These are phyloP conservation scores for Tetragnatha montana DNA, from an alignment of 2,888 invertebrate species.

Conservation along the genomic window DNA sequence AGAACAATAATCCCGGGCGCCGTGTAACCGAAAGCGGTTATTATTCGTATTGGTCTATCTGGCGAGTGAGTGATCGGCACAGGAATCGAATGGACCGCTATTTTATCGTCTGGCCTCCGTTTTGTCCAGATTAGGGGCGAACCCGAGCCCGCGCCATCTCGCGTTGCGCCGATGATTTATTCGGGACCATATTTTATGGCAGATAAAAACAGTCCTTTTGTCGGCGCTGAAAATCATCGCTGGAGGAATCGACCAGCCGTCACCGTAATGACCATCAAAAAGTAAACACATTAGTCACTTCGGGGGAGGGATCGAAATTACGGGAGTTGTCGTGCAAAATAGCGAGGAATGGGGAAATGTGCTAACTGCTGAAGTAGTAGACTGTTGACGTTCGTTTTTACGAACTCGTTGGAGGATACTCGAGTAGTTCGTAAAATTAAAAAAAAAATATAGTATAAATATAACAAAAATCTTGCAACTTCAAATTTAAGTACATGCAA, in stretches of 20 bases:
- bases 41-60: conserved; percentile 60
- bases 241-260: background rate
- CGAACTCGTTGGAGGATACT: too few species aligned
- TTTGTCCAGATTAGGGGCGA: conserved; percentile 62
- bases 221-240: conserved; percentile 7
- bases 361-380: too few species aligned
- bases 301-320: too few species aligned
- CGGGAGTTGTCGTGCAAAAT: too few species aligned
- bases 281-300: background rate
- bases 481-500: too few species aligned
- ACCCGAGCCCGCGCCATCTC: conserved; percentile 44
- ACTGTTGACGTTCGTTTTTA: too few species aligned
- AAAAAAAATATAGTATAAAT: too few species aligned
- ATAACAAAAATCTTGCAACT: too few species aligned
- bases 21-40: conserved; percentile 36
- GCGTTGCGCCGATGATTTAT: conserved; percentile 66
- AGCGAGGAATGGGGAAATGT: too few species aligned
- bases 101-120: conserved; percentile 63
- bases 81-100: conserved; percentile 62
- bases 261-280: background rate
- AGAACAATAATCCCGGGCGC: too few species aligned
- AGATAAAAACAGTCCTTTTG: conserved; percentile 40
- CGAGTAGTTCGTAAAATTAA: too few species aligned
- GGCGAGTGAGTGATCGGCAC: conserved; percentile 59
- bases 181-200: conserved; percentile 63